Percentiles rank a stretch among this genome's conserved stretches.
Evolutionary conservation across 2,113 vertebrate species (phyloP).

Genomic region (Ptilonorhynchus violaceus): DNA sequence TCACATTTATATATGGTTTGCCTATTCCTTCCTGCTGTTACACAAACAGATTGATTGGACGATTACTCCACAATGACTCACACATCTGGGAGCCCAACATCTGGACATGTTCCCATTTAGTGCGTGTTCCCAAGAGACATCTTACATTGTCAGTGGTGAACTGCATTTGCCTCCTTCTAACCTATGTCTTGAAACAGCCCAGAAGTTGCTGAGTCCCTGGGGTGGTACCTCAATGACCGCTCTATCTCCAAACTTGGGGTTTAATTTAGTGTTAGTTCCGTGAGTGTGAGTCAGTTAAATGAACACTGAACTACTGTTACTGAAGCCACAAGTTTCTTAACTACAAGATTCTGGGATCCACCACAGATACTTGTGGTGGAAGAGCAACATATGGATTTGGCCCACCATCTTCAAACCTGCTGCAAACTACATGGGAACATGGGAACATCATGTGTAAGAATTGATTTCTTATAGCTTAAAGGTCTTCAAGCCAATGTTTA

Average conservation of each 20-base stretch:
- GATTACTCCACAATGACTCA: background rate
- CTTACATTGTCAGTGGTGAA: background rate
- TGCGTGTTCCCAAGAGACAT: background rate
- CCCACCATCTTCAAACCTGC: background rate
- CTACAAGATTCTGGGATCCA: background rate
- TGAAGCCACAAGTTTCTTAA: background rate
- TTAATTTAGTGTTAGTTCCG: background rate
- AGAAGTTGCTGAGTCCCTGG: background rate
- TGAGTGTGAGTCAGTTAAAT: background rate
- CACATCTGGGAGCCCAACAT: conserved; percentile 40
- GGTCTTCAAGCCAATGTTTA: background rate
- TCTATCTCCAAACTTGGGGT: background rate
- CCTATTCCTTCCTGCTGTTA: background rate
- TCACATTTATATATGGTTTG: background rate
- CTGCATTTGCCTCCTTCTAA: background rate
- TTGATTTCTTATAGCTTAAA: background rate
- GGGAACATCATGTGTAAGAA: background rate
- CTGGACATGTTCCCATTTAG: conserved; percentile 22
- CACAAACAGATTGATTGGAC: background rate
- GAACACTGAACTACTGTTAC: background rate
- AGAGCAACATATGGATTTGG: background rate
- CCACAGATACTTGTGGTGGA: background rate
- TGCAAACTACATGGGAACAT: background rate
- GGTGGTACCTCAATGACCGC: background rate
- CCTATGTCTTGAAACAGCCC: background rate